These are phyloP conservation scores for Aphidius colemani DNA, from an alignment of 2,888 invertebrate genomes.

Conservation along the genomic window DNA sequence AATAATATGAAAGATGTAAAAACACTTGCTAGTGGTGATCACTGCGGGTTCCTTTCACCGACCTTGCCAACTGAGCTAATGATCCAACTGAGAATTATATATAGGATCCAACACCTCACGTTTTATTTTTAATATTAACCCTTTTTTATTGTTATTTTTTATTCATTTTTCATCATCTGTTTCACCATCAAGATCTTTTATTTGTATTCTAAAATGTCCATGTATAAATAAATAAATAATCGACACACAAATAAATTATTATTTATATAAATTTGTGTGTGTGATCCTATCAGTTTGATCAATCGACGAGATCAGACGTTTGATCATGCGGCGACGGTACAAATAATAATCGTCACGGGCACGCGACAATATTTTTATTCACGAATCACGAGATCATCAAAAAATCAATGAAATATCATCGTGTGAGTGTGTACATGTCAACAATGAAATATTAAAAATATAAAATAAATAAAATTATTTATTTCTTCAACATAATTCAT, in stretches of 20 bases:
- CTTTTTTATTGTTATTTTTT: conserved; percentile 1
- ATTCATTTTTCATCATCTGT: conserved; percentile 16
- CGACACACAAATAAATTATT: background rate
- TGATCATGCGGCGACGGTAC: conserved; percentile 21
- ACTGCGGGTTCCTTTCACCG: conserved; percentile 47
- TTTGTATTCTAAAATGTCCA: conserved; percentile 16
- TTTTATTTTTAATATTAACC: conserved; percentile 10
- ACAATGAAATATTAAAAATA: too few relatives aligned
- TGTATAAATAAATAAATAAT: background rate
- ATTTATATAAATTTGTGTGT: background rate
- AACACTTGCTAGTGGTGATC: conserved; percentile 9
- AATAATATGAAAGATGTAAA: conserved; percentile 1
- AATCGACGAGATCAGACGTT: conserved; percentile 21
- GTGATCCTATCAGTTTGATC: conserved; percentile 18
- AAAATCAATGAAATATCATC: conserved; percentile 4
- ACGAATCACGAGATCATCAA: conserved; percentile 19
- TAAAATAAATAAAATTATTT: too few relatives aligned
- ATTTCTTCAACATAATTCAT: too few relatives aligned
- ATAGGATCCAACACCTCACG: conserved; percentile 34
- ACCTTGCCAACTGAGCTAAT: conserved; percentile 48
- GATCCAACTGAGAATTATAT: conserved; percentile 37
- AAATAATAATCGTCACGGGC: conserved; percentile 25
- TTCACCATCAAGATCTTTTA: conserved; percentile 30
- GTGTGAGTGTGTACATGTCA: background rate
- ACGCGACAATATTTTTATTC: conserved; percentile 16